Evolutionary conservation across 2,888 invertebrate species (phyloP).

Genomic region (Cinara cedri): DNA sequence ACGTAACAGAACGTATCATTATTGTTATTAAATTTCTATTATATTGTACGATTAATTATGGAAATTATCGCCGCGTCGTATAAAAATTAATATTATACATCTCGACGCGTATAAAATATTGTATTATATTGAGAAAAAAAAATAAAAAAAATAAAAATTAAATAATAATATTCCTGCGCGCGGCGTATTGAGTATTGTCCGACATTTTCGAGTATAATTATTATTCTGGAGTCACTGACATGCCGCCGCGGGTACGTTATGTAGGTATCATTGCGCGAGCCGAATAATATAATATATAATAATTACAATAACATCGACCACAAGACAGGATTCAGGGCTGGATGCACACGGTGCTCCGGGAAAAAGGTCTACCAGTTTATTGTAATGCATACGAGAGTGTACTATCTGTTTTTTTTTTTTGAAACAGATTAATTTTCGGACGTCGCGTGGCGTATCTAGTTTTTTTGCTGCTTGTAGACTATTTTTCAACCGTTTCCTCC

Average conservation of each 20-base stretch:
- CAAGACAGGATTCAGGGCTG: conserved; percentile 52
- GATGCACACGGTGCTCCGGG: conserved; percentile 41
- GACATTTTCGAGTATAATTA: conserved; percentile 4
- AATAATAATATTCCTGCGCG: too few species aligned
- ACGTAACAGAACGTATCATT: background rate
- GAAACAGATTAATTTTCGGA: conserved; percentile 9
- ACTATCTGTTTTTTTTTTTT: background rate
- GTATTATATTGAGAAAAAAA: too few species aligned
- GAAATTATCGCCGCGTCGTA: too few species aligned
- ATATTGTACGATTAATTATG: background rate
- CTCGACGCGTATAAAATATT: too few species aligned
- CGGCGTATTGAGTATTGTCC: background rate
- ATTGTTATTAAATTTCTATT: background rate
- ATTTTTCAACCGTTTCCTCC: too few species aligned
- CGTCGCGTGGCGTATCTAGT: too few species aligned
- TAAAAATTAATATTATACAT: too few species aligned
- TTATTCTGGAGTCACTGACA: conserved; percentile 27
- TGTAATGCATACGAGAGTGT: background rate
- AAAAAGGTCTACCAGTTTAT: background rate
- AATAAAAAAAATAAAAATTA: too few species aligned
- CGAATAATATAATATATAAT: too few species aligned
- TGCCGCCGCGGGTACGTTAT: background rate
- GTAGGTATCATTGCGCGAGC: background rate
- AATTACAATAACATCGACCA: conserved; percentile 38
- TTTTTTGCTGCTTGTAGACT: too few species aligned